Evolutionary conservation across 2,888 invertebrate genomes (phyloP), one percentile per base, ranked within the genome.

Genomic region (Tetanocera ferruginea): DNA sequence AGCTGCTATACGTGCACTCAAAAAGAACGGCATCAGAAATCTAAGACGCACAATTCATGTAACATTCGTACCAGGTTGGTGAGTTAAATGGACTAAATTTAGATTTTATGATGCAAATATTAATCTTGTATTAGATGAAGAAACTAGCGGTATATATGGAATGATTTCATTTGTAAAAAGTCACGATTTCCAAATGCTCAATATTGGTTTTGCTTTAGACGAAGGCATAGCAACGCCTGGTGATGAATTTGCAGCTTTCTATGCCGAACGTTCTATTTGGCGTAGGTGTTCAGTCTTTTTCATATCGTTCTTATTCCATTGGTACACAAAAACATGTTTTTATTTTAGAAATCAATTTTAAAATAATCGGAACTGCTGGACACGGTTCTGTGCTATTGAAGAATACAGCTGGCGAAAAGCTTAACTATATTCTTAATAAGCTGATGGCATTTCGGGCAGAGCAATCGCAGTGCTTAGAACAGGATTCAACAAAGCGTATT

Each of bases 191-290:
- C 91, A 91, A 81, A 87, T 90, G 0, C 87, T 97, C 43, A 95
- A 96, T 83, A 88, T 96, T 43, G 96, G 94, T 0, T 94, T 96
- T 84, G 93, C 92, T 0, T 84, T 96, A 70, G 96, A 97, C 85
- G 96, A 96, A 89, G 95, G 95, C 34, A 92, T 94, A 90, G 94
- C 95, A 0, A 93, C 91, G 83, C 92, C 92, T 0, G 91, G 89
- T 64, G 92, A 94, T 25, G 91, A 91, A 66, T 95, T 92, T 85
- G 89, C 92, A 2, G 89, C 91, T 9, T 93, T 91, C 82, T 87
- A 92, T 79, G 93, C 92, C 0, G 94, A 94, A 85, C 91, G 95
- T 80, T 91, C 91, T 62, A 90, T 92, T 6, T 94, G 94, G 92
- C 93, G 94, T 94, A 88, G 91, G 92, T 83, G 92, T 83, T 72